A percentile compares a stretch with the other conserved stretches of the same genome.
Conservation (phyloP, 1,140 invertebrate species). For the Sinonovacula constricta region DNA sequence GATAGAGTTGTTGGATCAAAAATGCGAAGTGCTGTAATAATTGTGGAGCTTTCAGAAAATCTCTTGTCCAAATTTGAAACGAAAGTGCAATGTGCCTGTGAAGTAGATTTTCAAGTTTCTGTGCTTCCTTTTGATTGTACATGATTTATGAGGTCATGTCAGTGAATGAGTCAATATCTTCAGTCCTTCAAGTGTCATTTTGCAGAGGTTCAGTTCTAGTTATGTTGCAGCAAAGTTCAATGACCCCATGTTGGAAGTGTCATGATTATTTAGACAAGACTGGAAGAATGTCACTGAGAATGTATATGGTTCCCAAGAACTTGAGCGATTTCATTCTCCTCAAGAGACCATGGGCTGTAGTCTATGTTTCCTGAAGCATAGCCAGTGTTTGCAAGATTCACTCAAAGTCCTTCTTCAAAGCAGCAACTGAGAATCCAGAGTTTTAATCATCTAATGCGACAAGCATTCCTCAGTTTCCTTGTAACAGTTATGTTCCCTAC, state of each 20-base stretch:
- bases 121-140: neutral
- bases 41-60: neutral
- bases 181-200: constrained; percentile 5
- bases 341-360: constrained; percentile 45
- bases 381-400: no score
- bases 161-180: constrained; percentile 22
- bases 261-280: constrained; percentile 1
- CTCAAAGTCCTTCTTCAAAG: no score
- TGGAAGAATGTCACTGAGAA: constrained; percentile 18
- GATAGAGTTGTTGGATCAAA: constrained; percentile 13
- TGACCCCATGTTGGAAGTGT: constrained; percentile 11
- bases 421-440: no score
- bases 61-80: neutral
- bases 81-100: neutral
- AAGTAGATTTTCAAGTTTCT: neutral
- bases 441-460: no score
- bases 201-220: neutral
- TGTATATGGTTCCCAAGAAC: constrained; percentile 40
- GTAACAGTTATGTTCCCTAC: no score
- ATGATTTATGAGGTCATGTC: constrained; percentile 8
- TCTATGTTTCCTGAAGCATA: no score
- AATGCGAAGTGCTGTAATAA: neutral
- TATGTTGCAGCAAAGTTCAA: constrained; percentile 14
- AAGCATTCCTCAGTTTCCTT: no score
- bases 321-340: constrained; percentile 34